Conservation (phyloP, 92 coral and sea anemone species). For the Zoanthus gigantus region DNA sequence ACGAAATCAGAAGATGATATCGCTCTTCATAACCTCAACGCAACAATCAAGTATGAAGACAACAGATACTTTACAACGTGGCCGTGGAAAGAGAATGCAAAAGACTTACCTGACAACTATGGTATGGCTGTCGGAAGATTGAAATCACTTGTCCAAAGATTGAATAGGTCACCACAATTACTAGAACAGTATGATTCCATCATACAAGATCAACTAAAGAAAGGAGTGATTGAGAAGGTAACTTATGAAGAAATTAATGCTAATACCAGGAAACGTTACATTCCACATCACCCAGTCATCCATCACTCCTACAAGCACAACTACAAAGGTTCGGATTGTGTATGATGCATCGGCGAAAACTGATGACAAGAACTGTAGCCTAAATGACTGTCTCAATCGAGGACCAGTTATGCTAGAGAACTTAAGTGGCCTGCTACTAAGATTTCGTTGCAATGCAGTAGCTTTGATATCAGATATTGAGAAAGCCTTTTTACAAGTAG, state of each 20-base stretch:
- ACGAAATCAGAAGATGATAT: slow-evolving; percentile 29
- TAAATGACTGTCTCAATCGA: slow-evolving; percentile 57
- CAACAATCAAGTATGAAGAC: not conserved
- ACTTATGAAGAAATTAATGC: not conserved
- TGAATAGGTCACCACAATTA: slow-evolving; percentile 17
- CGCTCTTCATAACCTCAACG: slow-evolving; percentile 2
- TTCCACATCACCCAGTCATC: slow-evolving; percentile 67
- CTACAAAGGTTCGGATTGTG: slow-evolving; percentile 65
- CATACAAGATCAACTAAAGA: slow-evolving; percentile 47
- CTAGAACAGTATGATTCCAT: slow-evolving; percentile 42
- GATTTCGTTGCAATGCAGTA: slow-evolving; percentile 21
- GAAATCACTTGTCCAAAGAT: not conserved
- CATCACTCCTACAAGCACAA: slow-evolving; percentile 49
- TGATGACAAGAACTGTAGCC: slow-evolving; percentile 15
- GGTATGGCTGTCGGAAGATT: slow-evolving; percentile 10
- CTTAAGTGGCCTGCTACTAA: slow-evolving; percentile 37
- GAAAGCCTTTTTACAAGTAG: not conserved
- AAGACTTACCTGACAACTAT: slow-evolving; percentile 53
- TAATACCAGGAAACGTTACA: slow-evolving; percentile 43
- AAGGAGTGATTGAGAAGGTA: slow-evolving; percentile 54
- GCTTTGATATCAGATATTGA: slow-evolving; percentile 34
- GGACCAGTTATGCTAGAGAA: slow-evolving; percentile 48
- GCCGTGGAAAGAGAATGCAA: slow-evolving; percentile 48
- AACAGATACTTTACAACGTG: slow-evolving; percentile 33
- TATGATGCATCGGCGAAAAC: slow-evolving; percentile 61